A percentile compares a stretch with the other conserved stretches of the same genome.
Conservation (phyloP, 2,888 invertebrate genomes). For the Tethea ocularis region DNA sequence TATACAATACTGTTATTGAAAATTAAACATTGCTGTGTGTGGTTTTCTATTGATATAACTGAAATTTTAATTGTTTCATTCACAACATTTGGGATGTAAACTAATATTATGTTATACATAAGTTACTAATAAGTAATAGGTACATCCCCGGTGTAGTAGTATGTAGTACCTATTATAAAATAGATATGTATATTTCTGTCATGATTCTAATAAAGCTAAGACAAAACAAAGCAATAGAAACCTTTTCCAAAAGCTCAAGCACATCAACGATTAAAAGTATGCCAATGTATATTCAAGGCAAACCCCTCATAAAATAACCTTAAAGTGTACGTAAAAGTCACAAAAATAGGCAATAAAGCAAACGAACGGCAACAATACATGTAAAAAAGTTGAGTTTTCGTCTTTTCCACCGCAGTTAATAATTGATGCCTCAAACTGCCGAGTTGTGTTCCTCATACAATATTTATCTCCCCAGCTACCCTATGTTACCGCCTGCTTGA, state of each 20-base stretch:
- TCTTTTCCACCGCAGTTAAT: constrained; percentile 77
- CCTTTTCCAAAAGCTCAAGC: background rate
- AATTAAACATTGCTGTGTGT: background rate
- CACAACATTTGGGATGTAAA: too few relatives aligned
- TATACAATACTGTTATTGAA: too few relatives aligned
- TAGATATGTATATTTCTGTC: too few relatives aligned
- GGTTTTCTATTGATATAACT: too few relatives aligned
- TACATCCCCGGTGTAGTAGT: too few relatives aligned
- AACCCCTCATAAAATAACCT: constrained; percentile 63
- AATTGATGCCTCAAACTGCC: constrained; percentile 81
- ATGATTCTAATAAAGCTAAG: background rate
- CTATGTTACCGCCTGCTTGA: constrained; percentile 75
- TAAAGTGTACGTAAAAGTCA: constrained; percentile 67
- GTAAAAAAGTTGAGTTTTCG: constrained; percentile 65
- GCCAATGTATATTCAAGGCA: constrained; percentile 14
- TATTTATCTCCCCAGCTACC: constrained; percentile 75
- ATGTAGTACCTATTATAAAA: too few relatives aligned
- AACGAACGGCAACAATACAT: constrained; percentile 70
- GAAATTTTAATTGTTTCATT: too few relatives aligned
- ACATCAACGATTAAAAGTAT: constrained; percentile 9
- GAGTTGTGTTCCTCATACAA: constrained; percentile 82
- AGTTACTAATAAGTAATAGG: too few relatives aligned
- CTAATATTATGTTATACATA: too few relatives aligned
- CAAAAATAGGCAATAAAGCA: constrained; percentile 75
- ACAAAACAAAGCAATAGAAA: background rate